phyloP scores from a whole-genome alignment of 2,797 vertebrate species.

The Psittacula derbiana region DNA sequence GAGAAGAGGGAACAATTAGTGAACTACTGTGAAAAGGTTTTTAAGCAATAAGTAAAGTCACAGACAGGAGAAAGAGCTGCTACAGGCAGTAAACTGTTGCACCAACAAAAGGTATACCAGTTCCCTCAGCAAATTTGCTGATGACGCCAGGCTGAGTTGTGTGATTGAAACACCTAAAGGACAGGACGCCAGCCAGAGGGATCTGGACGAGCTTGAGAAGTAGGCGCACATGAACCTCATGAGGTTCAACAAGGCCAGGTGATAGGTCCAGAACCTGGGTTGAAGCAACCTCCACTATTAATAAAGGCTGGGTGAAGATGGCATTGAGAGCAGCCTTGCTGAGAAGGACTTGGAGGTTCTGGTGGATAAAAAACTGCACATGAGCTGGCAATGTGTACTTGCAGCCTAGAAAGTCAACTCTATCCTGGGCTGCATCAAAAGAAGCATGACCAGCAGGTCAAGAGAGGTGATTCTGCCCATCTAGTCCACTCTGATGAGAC shows the following conservation, averaged over 20 bases:
- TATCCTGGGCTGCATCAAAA: background rate
- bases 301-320: background rate
- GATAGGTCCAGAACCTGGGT: background rate
- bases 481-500: background rate
- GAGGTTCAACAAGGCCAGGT: background rate
- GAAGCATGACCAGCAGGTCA: background rate
- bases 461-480: background rate
- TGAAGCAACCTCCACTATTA: background rate
- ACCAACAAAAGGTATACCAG: background rate
- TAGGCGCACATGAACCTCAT: background rate
- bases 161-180: background rate
- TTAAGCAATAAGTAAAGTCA: background rate
- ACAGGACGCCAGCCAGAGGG: rapidly evolving
- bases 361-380: background rate
- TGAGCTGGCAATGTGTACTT: background rate
- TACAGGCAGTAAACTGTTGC: background rate
- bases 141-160: background rate
- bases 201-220: background rate
- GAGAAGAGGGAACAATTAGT: background rate
- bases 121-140: background rate
- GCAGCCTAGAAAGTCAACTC: background rate
- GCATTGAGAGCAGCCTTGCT: background rate
- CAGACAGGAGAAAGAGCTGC: background rate
- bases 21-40: background rate
- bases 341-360: background rate